phyloP scores from a whole-genome alignment of 2,888 invertebrate genomes.

The Oscheius myriophilus region DNA sequence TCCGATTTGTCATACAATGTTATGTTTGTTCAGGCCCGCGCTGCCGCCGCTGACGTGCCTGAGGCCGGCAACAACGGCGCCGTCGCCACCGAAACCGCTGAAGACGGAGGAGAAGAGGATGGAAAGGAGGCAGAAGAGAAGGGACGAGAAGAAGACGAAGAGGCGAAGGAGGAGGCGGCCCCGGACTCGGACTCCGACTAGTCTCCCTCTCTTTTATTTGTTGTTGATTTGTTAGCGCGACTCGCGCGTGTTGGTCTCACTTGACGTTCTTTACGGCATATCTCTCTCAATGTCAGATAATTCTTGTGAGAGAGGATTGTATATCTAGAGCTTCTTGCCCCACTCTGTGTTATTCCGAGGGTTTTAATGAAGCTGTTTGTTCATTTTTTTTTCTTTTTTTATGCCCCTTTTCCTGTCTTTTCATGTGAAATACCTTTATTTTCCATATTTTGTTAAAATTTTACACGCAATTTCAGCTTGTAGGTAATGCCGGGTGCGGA shows the following conservation, averaged over 20 bases:
- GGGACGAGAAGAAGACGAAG: neutral
- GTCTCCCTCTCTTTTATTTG: too few relatives aligned
- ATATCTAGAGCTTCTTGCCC: neutral
- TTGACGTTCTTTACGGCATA: slow-evolving; percentile 3
- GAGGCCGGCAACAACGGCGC: neutral
- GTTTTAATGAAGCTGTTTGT: too few relatives aligned
- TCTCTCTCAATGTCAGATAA: neutral
- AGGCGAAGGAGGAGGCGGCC: neutral
- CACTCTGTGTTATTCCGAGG: neutral
- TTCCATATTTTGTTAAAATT: neutral
- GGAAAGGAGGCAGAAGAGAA: neutral
- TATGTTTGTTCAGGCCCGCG: neutral
- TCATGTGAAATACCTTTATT: too few relatives aligned
- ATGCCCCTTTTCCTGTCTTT: too few relatives aligned
- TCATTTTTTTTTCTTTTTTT: too few relatives aligned
- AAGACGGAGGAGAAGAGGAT: neutral
- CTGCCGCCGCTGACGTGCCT: neutral
- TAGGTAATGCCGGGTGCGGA: neutral
- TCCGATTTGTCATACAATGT: neutral
- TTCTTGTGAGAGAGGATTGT: slow-evolving; percentile 1
- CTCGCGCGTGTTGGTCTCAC: too few relatives aligned
- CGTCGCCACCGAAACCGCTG: neutral
- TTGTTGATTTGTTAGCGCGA: too few relatives aligned
- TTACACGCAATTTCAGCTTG: neutral
- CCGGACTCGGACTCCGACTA: too few relatives aligned